Evolutionary conservation across 2,888 invertebrate species (phyloP).

Genomic region (Heteropelma amictum): DNA sequence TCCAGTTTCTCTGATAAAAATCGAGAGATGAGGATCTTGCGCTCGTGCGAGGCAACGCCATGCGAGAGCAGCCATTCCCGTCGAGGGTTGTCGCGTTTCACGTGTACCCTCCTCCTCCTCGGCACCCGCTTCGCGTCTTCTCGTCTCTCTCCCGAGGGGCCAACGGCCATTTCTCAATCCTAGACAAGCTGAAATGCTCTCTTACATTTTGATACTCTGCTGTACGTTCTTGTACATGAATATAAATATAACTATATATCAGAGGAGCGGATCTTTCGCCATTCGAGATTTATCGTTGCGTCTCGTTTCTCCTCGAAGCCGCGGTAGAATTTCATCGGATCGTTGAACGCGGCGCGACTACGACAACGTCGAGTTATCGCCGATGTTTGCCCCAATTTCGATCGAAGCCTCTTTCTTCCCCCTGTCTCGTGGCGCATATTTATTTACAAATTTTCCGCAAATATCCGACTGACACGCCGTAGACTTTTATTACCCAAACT

Average conservation of each 20-base stretch:
- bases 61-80: constrained; percentile 26
- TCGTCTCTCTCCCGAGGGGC: not conserved
- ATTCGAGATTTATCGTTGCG: constrained; percentile 46
- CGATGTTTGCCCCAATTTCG: constrained; percentile 45
- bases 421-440: not conserved
- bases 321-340: constrained; percentile 48
- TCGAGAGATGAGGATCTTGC: not conserved
- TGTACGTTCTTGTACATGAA: not conserved
- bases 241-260: not conserved
- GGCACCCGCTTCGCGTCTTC: not conserved
- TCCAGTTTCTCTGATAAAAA: too few relatives aligned
- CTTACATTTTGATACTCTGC: too few relatives aligned
- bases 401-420: constrained; percentile 28
- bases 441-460: constrained; percentile 5
- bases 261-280: constrained; percentile 36
- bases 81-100: constrained; percentile 1
- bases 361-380: constrained; percentile 33
- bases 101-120: not conserved
- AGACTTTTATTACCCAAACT: constrained; percentile 30
- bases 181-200: constrained; percentile 35
- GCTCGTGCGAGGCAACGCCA: not conserved
- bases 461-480: constrained; percentile 44
- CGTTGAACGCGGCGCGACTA: constrained; percentile 46
- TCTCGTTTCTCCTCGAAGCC: constrained; percentile 16
- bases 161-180: constrained; percentile 38